Base-by-base conservation (phyloP, 2,888 invertebrate genomes). In the Sesamia inferens region DNA sequence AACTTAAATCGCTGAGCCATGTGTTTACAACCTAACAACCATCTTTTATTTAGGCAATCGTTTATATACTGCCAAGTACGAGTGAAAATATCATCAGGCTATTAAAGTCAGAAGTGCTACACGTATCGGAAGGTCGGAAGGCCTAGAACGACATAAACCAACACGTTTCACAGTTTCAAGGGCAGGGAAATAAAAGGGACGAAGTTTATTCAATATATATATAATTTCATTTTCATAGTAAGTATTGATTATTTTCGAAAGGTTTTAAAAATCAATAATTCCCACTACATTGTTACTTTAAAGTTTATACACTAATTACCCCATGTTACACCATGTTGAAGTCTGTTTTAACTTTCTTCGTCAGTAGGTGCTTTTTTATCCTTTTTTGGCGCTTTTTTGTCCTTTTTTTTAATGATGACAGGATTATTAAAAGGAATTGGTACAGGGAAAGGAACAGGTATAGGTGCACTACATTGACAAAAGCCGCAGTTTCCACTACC, bases 371-470 rank as follows among this genome's bases (percentile, higher is more conserved):
- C 3, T 59, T 71, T 69, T 61, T 72, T 72, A 44, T n/a, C 1
- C 51, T 74, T 74, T 0, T 13, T 31, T 74, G n/a, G 5, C 10
- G 48, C 3, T 59, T 71, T 69, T 61, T 72, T 72, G 39, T n/a
- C 1, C 51, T 74, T 74, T 0, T 13, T 31, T 74, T 73, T 72
- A 44, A 78, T 61, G 78, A 92, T 87, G 22, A 92, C 86, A 31
- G 90, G 88, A 76, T 84, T 91, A 66, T 87, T 90, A 8, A 88
- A 88, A 13, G 93, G 91, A 47, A 93, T 85, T 0, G 90, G 83
- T 79, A 93, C 89, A 0, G 93, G 93, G 71, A 84, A 93, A 3
- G 93, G 93, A 31, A 92, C 68, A 3, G 90, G 90, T 19, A 85
- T 88, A n/a, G 31, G 31, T 31, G 79, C 67, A 57, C 84, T 76